phyloP scores from a whole-genome alignment of 2,888 invertebrate species.

The Horisme vitalbata region DNA sequence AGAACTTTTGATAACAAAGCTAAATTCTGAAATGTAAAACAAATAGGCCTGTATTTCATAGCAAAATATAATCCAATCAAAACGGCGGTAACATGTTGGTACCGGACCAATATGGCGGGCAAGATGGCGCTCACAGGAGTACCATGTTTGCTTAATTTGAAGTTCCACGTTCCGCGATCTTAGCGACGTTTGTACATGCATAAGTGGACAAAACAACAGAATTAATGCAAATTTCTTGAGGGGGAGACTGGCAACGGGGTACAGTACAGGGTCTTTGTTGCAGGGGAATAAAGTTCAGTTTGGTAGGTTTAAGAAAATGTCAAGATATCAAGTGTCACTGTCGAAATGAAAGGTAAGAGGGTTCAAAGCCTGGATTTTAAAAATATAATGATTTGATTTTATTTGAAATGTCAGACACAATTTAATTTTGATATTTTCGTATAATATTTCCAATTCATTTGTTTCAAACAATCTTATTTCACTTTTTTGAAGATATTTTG shows the following conservation, averaged over 20 bases:
- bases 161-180: constrained; percentile 40
- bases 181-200: constrained; percentile 36
- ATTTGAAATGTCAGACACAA: too few relatives aligned
- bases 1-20: too few relatives aligned
- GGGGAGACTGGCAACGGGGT: not conserved
- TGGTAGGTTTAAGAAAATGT: constrained; percentile 12
- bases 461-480: too few relatives aligned
- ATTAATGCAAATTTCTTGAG: constrained; percentile 41
- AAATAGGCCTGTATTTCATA: too few relatives aligned
- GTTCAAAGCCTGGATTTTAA: constrained; percentile 22
- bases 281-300: constrained; percentile 15
- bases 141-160: constrained; percentile 40
- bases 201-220: constrained; percentile 38
- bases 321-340: constrained; percentile 27
- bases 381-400: constrained; percentile 8
- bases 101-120: constrained; percentile 38
- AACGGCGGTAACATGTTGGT: constrained; percentile 34
- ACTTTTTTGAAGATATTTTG: too few relatives aligned
- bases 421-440: too few relatives aligned
- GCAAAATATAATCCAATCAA: constrained; percentile 29
- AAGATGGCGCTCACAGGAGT: constrained; percentile 34
- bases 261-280: constrained; percentile 6
- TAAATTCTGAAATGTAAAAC: too few relatives aligned
- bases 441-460: too few relatives aligned
- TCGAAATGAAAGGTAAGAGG: constrained; percentile 24